These are phyloP conservation scores for Nematostella vectensis DNA, from an alignment of 92 coral and sea anemone species.

Conservation along the genomic window DNA sequence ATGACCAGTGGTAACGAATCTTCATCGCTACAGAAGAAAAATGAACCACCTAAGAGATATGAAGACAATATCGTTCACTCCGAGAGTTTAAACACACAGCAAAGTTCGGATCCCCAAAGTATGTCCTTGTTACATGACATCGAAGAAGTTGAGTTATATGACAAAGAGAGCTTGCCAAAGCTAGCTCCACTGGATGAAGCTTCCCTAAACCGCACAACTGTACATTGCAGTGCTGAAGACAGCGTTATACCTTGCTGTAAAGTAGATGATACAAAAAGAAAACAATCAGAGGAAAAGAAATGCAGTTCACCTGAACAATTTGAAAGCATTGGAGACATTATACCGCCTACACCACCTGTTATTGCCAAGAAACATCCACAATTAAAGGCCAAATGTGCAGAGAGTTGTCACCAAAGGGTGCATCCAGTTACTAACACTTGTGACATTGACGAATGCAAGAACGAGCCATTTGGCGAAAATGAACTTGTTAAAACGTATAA, in stretches of 20 bases:
- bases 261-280: not conserved
- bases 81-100: not conserved
- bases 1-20: not conserved
- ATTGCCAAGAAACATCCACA: not conserved
- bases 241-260: not conserved
- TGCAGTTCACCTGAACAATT: not conserved
- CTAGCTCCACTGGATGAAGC: not conserved
- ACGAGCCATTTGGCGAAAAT: not conserved
- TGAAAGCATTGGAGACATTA: conserved; percentile 1
- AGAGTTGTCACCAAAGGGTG: not conserved
- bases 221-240: not conserved
- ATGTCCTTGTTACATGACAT: not conserved
- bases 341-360: conserved; percentile 3
- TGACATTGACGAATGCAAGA: not conserved
- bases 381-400: not conserved
- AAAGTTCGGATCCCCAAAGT: conserved; percentile 2
- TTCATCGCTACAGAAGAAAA: not conserved
- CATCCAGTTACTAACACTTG: too few relatives aligned
- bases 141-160: too few relatives aligned
- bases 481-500: not conserved
- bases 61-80: not conserved
- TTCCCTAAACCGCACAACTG: not conserved
- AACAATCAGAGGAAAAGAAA: not conserved
- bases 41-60: too few relatives aligned
- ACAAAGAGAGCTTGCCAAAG: not conserved